Evolutionary conservation across 2,113 vertebrate species (phyloP), one percentile per base, ranked within the genome.

Genomic region (Lasiurus cinereus): DNA sequence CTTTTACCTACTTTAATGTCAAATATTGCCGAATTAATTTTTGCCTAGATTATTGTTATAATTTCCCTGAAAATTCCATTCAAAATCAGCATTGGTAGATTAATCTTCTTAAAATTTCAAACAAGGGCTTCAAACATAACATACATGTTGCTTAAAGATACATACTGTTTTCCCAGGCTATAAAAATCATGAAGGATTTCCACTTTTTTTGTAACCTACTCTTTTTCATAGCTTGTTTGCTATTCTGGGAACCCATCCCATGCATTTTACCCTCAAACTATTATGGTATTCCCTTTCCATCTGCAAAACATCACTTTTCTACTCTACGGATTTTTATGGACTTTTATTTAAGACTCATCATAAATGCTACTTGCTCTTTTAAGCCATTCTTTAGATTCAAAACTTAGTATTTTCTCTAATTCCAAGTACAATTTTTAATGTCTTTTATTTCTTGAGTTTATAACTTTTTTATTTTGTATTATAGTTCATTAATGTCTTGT

Each of bases 321-420:
- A 52, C 21, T 43, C 59, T 11, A 29, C 39, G 8, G 12, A 29
- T 29, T 82, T 62, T 39, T 62, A 62, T 29, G 54, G 8, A 82
- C 13, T 15, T 78, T 89, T 52, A 56, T 39, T 78, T 62, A 54
- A 64, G 36, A 48, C n/a, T 1, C 9, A 21, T 70, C 0, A 59
- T 8, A 70, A 69, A 56, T 29, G 1, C 19, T 56, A 29, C 9
- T 66, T 94, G 14, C 7, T 91, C 15, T 77, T 36, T 36, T 18
- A 74, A 15, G 24, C 67, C 4, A 29, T 54, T 14, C 8, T 83
- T 95, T 93, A 84, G 11, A 56, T 83, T 93, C 13, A 90, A 94
- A 91, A 82, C 18, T 62, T 85, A 62, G 3, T 31, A 69, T 78
- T 94, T 43, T 79, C 24, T 62, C 52, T 56, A 43, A 91, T 78